Evolutionary conservation across 2,888 invertebrate species (phyloP), one percentile per base, ranked within the genome.

Genomic region (Synergus laeviventris): DNA sequence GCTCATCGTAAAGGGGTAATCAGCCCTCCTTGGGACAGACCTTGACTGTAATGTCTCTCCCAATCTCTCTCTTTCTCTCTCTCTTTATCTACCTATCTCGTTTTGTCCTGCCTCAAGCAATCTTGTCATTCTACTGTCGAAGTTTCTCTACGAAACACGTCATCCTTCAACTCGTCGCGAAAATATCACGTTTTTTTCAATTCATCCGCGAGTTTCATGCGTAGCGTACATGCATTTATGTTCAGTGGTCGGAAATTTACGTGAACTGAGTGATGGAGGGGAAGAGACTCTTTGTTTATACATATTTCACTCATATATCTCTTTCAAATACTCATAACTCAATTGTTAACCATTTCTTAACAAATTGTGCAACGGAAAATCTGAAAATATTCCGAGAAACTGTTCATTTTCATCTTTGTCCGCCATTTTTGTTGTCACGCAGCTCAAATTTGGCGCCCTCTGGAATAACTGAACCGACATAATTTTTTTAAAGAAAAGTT

Each of bases 1-100:
- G 85, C 84, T 81, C 78, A 83, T 88, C 86, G 85, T 90, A 90
- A 91, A 91, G 91, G 91, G 91, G 91, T 91, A 90, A 91, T 90
- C 90, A 88, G 87, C 88, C 89, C 87, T 87, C 82, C 83, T 83
- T 81, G 79, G 81, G 80, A 78, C 83, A 85, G 87, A 86, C 90
- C 89, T 90, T 88, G 88, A 83, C 85, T 83, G 78, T 84, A 88
- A 89, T 87, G 87, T 83, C 82, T 84, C 82, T 78, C 75, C 75
- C 83, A 82, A 76, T 76, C 76, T 79, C 78, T 78, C 75, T 54
- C 76, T 75, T 77, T 76, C 75, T 75, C 77, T 75, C 77, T 84
- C 82, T 81, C 82, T 83, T 81, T 82, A 79, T 79, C 60, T 73
- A 54, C 74, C 59, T 79, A 79, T 79, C 76, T 78, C 74, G 21